Base-by-base conservation (phyloP, 2,888 invertebrate species). In the Ennomos fuscantarius region DNA sequence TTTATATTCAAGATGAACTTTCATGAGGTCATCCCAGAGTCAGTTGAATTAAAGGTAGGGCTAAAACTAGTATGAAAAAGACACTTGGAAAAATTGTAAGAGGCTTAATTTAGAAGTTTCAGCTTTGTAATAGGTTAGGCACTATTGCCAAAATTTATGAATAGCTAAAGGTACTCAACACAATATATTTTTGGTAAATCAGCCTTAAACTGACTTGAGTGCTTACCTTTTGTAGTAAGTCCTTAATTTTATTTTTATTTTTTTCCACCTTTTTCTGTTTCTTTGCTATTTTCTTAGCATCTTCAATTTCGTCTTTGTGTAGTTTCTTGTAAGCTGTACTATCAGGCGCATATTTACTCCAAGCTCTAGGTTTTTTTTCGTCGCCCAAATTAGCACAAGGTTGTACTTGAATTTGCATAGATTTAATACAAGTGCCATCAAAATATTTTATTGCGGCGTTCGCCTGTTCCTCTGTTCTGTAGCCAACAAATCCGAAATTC, bases 401-500 rank as follows among this genome's bases (percentile, higher is more conserved):
- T 81, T 97, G 95, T 0, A 99, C 97, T 69, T 93, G 93, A 61
- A 99, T 96, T 88, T 94, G 95, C 74, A 94, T 95, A 1, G 97
- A 96, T 68, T 96, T 96, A 49, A 99, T 94, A 79, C 94, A 99
- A 1, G 97, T 95, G 57, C 96, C 95, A 85, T 99, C 93, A 68
- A 98, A 97, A 77, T 95, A 95, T 12, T 95, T 92, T 34, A 95
- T 92, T 0, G 99, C 99, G 34, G 92, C 93, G 45, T 94, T 78
- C 0, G 98, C 99, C 76, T 97, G 96, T 45, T 95, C 94, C 62
- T 96, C 96, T 15, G 93, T 94, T 77, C 96, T 95, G 83, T 95
- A 99, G 8, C 99, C 99, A 69, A 99, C 92, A 79, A 99, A 99
- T 5, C 96, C 98, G 89, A 99, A 99, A 73, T 96, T 95, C 58